Evolutionary conservation across 23 tunicate genomes (phyloP).

Genomic region (Diplosoma virens): DNA sequence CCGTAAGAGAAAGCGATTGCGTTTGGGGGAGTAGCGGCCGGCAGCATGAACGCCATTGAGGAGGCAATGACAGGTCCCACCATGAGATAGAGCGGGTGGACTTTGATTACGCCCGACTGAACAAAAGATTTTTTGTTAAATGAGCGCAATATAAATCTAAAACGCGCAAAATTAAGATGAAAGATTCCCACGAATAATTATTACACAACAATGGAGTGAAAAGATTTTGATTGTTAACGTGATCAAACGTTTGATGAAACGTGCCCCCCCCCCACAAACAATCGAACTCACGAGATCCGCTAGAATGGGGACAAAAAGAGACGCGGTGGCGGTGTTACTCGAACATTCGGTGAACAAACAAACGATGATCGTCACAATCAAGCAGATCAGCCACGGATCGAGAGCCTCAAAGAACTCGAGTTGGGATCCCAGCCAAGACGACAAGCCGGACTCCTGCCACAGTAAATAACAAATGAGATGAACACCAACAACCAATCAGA

Average conservation of each 20-base stretch:
- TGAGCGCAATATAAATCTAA: no score
- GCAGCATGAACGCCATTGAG: slow-evolving; percentile 83
- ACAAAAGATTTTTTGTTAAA: no score
- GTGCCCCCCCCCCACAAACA: no score
- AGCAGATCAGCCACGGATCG: slow-evolving; percentile 75
- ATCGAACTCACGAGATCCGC: slow-evolving; percentile 71
- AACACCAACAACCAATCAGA: no score
- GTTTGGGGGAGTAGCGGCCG: slow-evolving; percentile 92
- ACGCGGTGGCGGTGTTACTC: slow-evolving; percentile 91
- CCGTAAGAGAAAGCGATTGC: slow-evolving; percentile 93
- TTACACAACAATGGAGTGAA: no score
- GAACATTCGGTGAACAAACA: slow-evolving; percentile 92
- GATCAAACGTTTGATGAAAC: no score
- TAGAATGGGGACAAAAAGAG: slow-evolving; percentile 89
- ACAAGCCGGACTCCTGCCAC: slow-evolving; percentile 81
- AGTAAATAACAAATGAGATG: no score
- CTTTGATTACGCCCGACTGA: slow-evolving; percentile 52
- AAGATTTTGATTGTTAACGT: no score
- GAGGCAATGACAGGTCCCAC: slow-evolving; percentile 66
- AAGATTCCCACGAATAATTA: no score
- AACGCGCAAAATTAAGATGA: no score
- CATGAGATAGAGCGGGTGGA: slow-evolving; percentile 70
- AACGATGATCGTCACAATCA: slow-evolving; percentile 76
- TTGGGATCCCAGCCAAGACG: slow-evolving; percentile 80
- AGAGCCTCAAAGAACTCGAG: slow-evolving; percentile 53